A percentile compares a stretch with the other conserved stretches of the same genome.
Conservation (phyloP, 2,888 invertebrate species). For the Mamestra brassicae region DNA sequence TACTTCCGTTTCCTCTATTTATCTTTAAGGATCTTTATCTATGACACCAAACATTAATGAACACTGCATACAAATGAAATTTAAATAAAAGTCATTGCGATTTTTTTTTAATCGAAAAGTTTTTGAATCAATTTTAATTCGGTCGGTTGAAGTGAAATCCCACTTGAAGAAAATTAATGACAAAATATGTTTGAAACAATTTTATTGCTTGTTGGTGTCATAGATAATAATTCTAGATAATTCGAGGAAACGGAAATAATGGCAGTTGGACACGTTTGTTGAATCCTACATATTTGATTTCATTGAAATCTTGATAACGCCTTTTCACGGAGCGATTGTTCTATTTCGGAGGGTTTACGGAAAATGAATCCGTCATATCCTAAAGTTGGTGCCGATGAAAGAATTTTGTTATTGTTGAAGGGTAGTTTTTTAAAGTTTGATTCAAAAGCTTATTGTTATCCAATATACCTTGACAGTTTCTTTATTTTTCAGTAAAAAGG, state of each 20-base stretch:
- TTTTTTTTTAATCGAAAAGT: background rate
- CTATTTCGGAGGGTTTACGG: background rate
- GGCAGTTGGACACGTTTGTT: background rate
- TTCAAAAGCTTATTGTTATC: no score
- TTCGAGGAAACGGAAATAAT: background rate
- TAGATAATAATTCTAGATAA: no score
- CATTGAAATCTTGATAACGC: slow-evolving; percentile 9
- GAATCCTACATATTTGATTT: background rate
- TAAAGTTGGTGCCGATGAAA: background rate
- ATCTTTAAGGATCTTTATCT: background rate
- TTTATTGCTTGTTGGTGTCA: no score
- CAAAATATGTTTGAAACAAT: no score
- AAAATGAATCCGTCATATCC: background rate
- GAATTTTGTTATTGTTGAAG: slow-evolving; percentile 13
- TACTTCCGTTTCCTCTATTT: background rate
- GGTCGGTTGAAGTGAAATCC: no score
- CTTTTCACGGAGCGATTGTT: slow-evolving; percentile 18
- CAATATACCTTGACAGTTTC: no score
- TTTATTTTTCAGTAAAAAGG: no score
- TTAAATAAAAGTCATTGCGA: background rate
- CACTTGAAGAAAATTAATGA: no score
- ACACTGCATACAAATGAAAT: no score
- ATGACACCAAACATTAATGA: background rate
- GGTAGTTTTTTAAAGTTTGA: background rate
- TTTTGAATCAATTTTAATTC: no score